Percentiles rank a stretch among this genome's conserved stretches.
phyloP scores from a whole-genome alignment of 2,797 vertebrate species.

The Lithobates sylvaticus region DNA sequence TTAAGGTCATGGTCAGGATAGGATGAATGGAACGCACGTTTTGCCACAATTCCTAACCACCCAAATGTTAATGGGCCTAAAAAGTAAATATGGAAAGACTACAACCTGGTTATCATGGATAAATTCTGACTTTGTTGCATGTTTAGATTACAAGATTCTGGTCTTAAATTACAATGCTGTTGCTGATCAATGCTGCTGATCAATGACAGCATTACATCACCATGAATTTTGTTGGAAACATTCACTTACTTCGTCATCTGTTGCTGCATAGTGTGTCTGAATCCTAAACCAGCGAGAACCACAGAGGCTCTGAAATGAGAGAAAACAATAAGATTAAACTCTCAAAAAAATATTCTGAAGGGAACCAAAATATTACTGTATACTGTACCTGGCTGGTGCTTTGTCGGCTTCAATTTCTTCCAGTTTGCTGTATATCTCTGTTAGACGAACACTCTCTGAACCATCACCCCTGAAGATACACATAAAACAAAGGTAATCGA shows the following conservation, averaged over 20 bases:
- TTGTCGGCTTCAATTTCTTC: conserved; percentile 98
- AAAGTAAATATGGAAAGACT: too few relatives aligned
- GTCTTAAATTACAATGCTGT: too few relatives aligned
- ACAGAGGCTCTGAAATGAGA: conserved; percentile 85
- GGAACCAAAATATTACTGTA: conserved; percentile 16
- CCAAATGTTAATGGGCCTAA: too few relatives aligned
- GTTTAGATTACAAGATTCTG: too few relatives aligned
- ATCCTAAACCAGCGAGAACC: conserved; percentile 94
- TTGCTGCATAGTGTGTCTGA: conserved; percentile 92
- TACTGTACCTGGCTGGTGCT: conserved; percentile 89
- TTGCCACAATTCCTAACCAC: too few relatives aligned
- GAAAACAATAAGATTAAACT: background rate
- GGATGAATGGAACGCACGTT: too few relatives aligned
- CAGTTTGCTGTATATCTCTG: conserved; percentile 89
- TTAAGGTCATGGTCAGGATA: too few relatives aligned
- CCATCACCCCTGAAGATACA: conserved; percentile 81
- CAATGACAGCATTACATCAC: background rate
- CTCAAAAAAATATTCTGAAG: background rate
- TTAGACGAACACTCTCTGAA: conserved; percentile 84
- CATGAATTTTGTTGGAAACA: background rate
- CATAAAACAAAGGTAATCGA: background rate
- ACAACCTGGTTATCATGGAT: too few relatives aligned
- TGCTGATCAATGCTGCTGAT: background rate
- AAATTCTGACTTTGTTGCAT: too few relatives aligned
- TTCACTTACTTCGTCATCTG: conserved; percentile 89